Base-by-base conservation (phyloP, 2,113 vertebrate species). In the Tragelaphus imberbis region DNA sequence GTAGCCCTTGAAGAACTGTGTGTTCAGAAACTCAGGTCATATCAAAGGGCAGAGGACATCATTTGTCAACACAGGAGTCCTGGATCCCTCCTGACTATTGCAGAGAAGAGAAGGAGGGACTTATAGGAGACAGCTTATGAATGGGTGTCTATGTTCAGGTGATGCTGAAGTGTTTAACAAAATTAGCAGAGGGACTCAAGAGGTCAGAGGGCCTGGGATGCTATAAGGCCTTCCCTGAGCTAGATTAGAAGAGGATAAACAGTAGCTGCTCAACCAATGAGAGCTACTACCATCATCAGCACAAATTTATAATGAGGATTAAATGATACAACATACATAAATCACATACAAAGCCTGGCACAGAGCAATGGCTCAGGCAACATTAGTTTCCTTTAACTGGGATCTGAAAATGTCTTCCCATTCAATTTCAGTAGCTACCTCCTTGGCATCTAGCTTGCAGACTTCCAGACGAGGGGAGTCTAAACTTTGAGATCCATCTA, bases 1-100 rank as follows among this genome's bases (percentile, higher is more conserved):
- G 80, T 98, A 98, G 91, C 5, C 98, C 49, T 98, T 98, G 87
- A 98, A 98, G 96, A 97, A 81, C 99, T 99, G 96, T n/a, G 97
- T 28, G 13, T 9, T 68, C 53, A 98, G 94, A 98, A 97, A 98
- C 11, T 92, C 84, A 96, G 51, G 96, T 98, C 95, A 97, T 10
- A 93, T n/a, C 86, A 91, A 94, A 97, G 58, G 88, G 84, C 75
- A 97, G 93, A 96, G 77, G 61, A 36, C 81, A 53, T 53, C 77
- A 88, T 85, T 80, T 77, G 75, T n/a, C 77, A 95, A 82, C 25
- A 56, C 3, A 85, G 95, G 47, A 98, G 47, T 96, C 95, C 92
- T 71, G 17, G 59, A 84, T 77, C 90, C 71, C 80, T 97, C 84
- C 84, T 84, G 61, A 61, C 81, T 90, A 51, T n/a, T 84, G 21